phyloP scores from a whole-genome alignment of 1,140 invertebrate genomes.

The Aphaenogaster rudis region DNA sequence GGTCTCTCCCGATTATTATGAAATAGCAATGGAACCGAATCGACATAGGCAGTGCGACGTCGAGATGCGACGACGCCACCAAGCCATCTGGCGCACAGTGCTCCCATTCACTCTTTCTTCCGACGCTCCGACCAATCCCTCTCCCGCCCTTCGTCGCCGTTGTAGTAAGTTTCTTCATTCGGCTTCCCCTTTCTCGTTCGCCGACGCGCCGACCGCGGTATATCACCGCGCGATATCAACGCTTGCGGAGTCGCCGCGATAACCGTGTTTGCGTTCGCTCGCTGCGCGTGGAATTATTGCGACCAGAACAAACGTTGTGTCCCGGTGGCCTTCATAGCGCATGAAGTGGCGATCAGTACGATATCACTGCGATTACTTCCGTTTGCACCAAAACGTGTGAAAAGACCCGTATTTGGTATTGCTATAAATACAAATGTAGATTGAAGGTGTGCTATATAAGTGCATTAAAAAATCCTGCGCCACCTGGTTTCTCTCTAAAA shows the following conservation, averaged over 20 bases:
- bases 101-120: constrained; percentile 77
- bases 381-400: neutral
- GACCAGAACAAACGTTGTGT: constrained; percentile 39
- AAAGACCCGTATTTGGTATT: neutral
- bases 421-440: neutral
- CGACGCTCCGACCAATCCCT: constrained; percentile 30
- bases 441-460: neutral
- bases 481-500: constrained; percentile 14
- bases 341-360: neutral
- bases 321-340: neutral
- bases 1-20: constrained; percentile 71
- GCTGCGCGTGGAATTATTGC: constrained; percentile 43
- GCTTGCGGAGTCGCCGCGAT: constrained; percentile 38
- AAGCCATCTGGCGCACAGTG: constrained; percentile 78
- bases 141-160: constrained; percentile 1
- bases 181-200: constrained; percentile 61
- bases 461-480: neutral
- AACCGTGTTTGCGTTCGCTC: constrained; percentile 49
- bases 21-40: constrained; percentile 64
- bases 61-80: constrained; percentile 42
- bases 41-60: constrained; percentile 11
- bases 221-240: constrained; percentile 53
- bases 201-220: constrained; percentile 39
- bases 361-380: neutral
- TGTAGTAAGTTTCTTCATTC: constrained; percentile 64